Conservation (phyloP, 64 coral and sea anemone genomes). For the Stichodactyla helianthus region DNA sequence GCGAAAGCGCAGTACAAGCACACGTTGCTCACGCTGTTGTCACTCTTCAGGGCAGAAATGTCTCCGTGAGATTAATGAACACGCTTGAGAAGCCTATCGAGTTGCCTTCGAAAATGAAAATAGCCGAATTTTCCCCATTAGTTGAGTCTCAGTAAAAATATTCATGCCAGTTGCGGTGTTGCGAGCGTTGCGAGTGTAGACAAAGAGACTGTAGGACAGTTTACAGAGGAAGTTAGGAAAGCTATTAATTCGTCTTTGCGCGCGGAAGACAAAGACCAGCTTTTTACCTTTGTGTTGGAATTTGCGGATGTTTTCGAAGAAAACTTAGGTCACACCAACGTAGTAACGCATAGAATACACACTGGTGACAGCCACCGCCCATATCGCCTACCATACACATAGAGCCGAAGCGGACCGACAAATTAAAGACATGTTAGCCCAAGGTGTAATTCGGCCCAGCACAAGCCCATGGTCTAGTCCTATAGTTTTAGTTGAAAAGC, state of each 20-base stretch:
- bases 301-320: constrained; percentile 35
- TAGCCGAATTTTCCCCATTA: constrained; percentile 35
- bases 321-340: not conserved
- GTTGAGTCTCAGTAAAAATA: constrained; percentile 10
- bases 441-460: constrained; percentile 15
- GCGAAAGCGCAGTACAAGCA: not conserved
- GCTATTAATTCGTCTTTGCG: constrained; percentile 10
- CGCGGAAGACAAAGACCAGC: not conserved
- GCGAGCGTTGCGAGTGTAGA: not conserved
- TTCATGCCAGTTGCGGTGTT: not conserved
- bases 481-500: constrained; percentile 5
- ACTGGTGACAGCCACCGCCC: constrained; percentile 13
- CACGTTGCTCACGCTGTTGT: not conserved
- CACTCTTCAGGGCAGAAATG: not conserved
- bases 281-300: not conserved
- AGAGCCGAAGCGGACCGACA: constrained; percentile 28
- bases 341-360: constrained; percentile 11
- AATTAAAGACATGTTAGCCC: constrained; percentile 18
- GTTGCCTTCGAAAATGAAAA: not conserved
- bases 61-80: not conserved
- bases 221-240: not conserved
- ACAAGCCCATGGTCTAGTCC: not conserved
- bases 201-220: not conserved
- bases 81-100: not conserved
- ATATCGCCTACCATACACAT: constrained; percentile 8